phyloP scores from a whole-genome alignment of 2,888 invertebrate species.

The Leptogaster cylindrica region DNA sequence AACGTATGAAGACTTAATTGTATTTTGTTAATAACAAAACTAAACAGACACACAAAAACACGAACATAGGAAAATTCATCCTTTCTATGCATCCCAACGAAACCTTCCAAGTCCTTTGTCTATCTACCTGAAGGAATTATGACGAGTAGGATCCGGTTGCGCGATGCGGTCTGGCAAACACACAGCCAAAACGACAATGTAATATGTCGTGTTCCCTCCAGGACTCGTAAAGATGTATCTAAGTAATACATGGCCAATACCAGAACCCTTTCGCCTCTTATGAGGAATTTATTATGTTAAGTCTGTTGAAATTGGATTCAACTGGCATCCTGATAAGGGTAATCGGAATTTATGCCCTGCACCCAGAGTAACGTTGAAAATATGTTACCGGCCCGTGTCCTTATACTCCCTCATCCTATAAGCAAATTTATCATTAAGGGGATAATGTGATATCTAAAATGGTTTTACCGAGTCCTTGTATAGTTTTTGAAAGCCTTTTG shows the following conservation, averaged over 20 bases:
- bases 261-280: constrained; percentile 37
- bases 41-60: constrained; percentile 33
- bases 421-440: constrained; percentile 32
- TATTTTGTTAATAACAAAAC: constrained; percentile 17
- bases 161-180: no score
- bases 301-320: constrained; percentile 33
- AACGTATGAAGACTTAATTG: neutral
- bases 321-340: constrained; percentile 29
- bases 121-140: no score
- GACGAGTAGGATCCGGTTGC: no score
- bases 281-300: constrained; percentile 38
- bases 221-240: constrained; percentile 34
- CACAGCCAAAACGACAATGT: constrained; percentile 12
- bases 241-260: constrained; percentile 27
- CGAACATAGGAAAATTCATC: no score
- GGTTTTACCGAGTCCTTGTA: constrained; percentile 20
- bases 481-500: constrained; percentile 19
- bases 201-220: neutral
- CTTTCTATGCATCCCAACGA: no score
- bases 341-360: constrained; percentile 27
- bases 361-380: constrained; percentile 13
- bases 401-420: constrained; percentile 2
- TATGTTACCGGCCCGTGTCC: constrained; percentile 11
- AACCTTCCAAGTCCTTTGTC: no score
- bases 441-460: constrained; percentile 33